phyloP scores from a whole-genome alignment of 2,797 vertebrate genomes.

The Darevskia mixta region DNA sequence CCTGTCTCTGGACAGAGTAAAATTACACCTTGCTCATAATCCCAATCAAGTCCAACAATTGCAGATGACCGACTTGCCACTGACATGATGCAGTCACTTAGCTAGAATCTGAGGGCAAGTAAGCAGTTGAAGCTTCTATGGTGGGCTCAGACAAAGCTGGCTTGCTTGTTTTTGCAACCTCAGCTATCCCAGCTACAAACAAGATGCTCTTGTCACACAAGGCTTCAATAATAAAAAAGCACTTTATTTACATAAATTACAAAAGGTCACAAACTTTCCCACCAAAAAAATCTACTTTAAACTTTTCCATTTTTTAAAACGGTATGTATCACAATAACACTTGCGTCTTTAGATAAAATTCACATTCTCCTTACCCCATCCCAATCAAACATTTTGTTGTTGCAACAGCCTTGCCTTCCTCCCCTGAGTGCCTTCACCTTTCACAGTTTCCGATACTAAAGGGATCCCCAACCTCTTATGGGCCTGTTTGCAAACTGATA shows the following conservation, averaged over 20 bases:
- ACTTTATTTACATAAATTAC: conserved; percentile 77
- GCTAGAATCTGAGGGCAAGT: neutral
- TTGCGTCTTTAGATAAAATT: neutral
- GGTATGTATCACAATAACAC: conserved; percentile 16
- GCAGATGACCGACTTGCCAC: neutral
- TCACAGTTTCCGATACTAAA: neutral
- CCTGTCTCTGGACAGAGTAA: neutral
- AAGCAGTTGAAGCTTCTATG: neutral
- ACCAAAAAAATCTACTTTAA: conserved; percentile 67
- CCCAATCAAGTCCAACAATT: neutral
- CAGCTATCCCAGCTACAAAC: neutral
- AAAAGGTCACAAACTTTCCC: conserved; percentile 57
- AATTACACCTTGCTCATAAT: neutral
- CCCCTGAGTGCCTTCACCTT: neutral
- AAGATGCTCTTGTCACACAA: neutral
- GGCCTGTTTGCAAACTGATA: too few relatives aligned
- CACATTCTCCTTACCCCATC: neutral
- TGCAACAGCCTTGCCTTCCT: neutral
- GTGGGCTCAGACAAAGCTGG: neutral
- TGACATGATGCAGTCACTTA: neutral
- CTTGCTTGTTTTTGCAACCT: neutral
- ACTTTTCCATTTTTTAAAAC: conserved; percentile 51
- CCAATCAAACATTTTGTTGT: neutral
- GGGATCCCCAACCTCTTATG: too few relatives aligned
- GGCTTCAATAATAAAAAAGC: conserved; percentile 33